Percentiles rank a stretch among this genome's conserved stretches.
Conservation (phyloP, 1,140 invertebrate genomes). For the Caenorhabditis elegans region DNA sequence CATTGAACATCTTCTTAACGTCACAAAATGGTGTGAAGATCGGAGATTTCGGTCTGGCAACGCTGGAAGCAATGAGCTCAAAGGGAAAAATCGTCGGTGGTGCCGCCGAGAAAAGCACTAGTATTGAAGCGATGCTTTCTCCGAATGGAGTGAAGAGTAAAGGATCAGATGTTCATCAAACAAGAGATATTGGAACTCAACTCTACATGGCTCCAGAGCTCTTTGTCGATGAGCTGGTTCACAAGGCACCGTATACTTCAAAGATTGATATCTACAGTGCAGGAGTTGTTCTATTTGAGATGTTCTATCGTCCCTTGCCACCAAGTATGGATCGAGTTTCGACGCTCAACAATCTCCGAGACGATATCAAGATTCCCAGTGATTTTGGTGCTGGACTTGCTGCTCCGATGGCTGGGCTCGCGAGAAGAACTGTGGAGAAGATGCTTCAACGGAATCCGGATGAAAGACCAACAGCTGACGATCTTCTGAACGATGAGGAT, state of each 20-base stretch:
- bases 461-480: conserved; percentile 40
- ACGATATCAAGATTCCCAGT: conserved; percentile 74
- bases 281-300: conserved; percentile 71
- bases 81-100: not conserved
- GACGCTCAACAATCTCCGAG: conserved; percentile 75
- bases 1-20: conserved; percentile 92
- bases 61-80: conserved; percentile 71
- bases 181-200: conserved; percentile 83
- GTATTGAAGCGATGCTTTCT: not conserved
- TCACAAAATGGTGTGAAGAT: conserved; percentile 94
- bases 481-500: conserved; percentile 39
- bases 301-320: conserved; percentile 86
- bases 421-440: conserved; percentile 5
- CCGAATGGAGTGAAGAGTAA: not conserved
- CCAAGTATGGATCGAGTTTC: conserved; percentile 81
- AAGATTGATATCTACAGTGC: conserved; percentile 88
- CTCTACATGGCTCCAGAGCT: conserved; percentile 90
- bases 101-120: not conserved
- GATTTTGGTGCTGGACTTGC: conserved; percentile 34
- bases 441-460: conserved; percentile 46
- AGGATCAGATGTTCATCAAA: conserved; percentile 52
- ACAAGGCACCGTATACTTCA: conserved; percentile 68
- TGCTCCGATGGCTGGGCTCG: not conserved
- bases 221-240: conserved; percentile 75
- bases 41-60: conserved; percentile 93